These are phyloP conservation scores for Eira barbara DNA, from an alignment of 2,113 vertebrate species.

Conservation along the genomic window DNA sequence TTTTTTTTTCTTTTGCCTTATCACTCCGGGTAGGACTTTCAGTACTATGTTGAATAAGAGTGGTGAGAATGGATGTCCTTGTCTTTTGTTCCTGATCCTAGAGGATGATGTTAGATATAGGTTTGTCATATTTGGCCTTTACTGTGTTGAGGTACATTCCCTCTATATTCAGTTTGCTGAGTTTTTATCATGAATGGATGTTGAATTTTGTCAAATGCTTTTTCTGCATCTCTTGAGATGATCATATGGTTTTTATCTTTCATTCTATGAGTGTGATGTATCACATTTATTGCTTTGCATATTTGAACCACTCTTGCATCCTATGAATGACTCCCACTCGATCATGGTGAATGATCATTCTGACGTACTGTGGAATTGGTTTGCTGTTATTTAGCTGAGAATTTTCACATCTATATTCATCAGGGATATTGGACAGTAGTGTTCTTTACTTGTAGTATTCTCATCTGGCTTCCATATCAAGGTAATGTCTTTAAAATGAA, in stretches of 20 bases:
- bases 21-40: not conserved
- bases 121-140: not conserved
- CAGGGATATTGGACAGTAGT: not conserved
- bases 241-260: not conserved
- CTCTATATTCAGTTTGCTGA: not conserved
- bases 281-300: not conserved
- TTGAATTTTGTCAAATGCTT: not conserved
- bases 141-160: not conserved
- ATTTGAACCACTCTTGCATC: not conserved
- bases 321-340: not conserved
- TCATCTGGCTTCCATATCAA: not conserved
- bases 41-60: not conserved
- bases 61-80: not conserved
- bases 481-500: not conserved
- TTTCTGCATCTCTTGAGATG: not conserved
- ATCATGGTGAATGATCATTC: not conserved
- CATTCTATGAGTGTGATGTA: not conserved
- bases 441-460: not conserved
- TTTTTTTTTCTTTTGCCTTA: not conserved
- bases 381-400: not conserved
- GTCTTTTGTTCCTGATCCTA: not conserved
- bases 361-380: not conserved
- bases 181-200: not conserved
- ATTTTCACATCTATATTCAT: not conserved
- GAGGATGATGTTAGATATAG: not conserved